These are phyloP conservation scores for Himalopsyche anomala DNA, from an alignment of 2,888 invertebrate genomes.

Conservation along the genomic window DNA sequence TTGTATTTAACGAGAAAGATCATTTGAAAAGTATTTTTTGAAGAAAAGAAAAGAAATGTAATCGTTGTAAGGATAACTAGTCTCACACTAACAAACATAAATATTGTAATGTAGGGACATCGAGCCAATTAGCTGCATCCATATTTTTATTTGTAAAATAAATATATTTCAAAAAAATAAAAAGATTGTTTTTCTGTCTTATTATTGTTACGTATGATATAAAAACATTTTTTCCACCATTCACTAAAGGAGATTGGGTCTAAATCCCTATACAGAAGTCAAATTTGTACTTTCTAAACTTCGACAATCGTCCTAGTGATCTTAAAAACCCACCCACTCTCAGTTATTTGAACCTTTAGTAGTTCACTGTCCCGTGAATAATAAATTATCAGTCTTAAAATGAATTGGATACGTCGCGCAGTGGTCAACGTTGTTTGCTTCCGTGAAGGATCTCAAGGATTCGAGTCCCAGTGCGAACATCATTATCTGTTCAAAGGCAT, in stretches of 20 bases:
- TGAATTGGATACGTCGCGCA: too few species aligned
- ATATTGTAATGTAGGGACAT: slow-evolving; percentile 57
- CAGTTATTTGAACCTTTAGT: too few species aligned
- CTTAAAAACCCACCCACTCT: too few species aligned
- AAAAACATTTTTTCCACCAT: too few species aligned
- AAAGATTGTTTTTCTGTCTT: not conserved
- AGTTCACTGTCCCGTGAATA: too few species aligned
- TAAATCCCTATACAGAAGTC: not conserved
- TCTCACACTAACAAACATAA: slow-evolving; percentile 59
- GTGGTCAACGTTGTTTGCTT: too few species aligned
- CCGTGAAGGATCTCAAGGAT: too few species aligned
- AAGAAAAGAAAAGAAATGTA: not conserved
- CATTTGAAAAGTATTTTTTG: slow-evolving; percentile 19
- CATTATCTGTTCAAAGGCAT: too few species aligned
- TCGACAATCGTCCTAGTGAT: too few species aligned
- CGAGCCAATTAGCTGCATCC: slow-evolving; percentile 64
- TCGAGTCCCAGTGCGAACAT: too few species aligned
- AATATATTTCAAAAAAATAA: slow-evolving; percentile 57
- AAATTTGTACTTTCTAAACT: too few species aligned
- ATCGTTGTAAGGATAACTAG: slow-evolving; percentile 54
- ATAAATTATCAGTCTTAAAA: not conserved
- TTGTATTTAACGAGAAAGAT: slow-evolving; percentile 10
- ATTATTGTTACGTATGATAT: not conserved
- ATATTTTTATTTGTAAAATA: slow-evolving; percentile 63
- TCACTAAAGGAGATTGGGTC: too few species aligned